Evolutionary conservation across 2,888 invertebrate genomes (phyloP).

Genomic region (Lumbricus terrestris): DNA sequence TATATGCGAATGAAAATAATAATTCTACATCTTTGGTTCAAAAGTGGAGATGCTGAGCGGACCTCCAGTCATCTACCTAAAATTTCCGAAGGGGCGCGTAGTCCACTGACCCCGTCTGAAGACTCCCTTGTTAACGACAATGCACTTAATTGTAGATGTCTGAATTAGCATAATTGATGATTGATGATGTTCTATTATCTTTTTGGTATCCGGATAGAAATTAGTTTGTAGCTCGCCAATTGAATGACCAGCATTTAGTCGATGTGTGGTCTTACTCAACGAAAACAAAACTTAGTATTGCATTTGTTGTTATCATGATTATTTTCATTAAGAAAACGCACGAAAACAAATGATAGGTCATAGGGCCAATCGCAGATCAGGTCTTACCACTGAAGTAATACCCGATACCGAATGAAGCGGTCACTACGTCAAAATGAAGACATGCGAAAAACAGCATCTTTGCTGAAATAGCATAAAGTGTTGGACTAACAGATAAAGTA

Average conservation of each 20-base stretch:
- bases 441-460: background rate
- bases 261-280: background rate
- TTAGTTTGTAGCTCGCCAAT: background rate
- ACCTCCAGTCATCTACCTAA: too few species aligned
- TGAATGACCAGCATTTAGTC: background rate
- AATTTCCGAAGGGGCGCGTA: background rate
- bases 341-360: too few species aligned
- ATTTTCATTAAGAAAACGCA: background rate
- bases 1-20: too few species aligned
- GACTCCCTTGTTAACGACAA: background rate
- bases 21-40: too few species aligned
- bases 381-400: too few species aligned
- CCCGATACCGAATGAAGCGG: too few species aligned
- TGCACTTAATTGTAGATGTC: background rate
- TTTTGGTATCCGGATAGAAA: background rate
- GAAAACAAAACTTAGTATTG: background rate
- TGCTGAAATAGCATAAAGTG: background rate
- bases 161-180: background rate
- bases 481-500: background rate
- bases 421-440: background rate
- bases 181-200: background rate
- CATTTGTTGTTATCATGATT: background rate
- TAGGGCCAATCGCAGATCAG: too few species aligned
- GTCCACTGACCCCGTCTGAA: background rate
- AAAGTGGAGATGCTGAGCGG: too few species aligned